Conservation (phyloP, 1,140 invertebrate genomes). For the Bacillus rossius region DNA sequence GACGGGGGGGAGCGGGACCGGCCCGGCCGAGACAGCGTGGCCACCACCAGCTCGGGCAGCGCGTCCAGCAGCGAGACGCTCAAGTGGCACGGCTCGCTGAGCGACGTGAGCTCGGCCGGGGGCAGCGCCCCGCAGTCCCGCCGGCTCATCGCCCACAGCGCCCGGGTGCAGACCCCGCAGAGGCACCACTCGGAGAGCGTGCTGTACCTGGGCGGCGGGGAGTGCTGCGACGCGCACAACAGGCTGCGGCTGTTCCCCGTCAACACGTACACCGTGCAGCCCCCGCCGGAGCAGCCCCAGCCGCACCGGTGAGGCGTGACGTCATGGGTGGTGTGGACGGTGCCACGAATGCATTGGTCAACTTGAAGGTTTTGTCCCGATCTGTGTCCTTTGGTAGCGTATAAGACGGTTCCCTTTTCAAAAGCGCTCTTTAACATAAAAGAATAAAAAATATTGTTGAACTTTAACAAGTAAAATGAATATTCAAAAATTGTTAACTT, state of each 20-base stretch:
- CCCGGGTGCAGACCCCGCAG: slow-evolving; percentile 72
- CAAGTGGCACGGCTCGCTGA: slow-evolving; percentile 76
- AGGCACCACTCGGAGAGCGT: slow-evolving; percentile 76
- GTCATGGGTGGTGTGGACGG: slow-evolving; percentile 32
- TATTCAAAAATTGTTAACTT: too few species aligned
- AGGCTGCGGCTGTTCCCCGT: slow-evolving; percentile 47
- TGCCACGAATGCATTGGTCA: too few species aligned
- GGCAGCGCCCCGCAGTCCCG: slow-evolving; percentile 39
- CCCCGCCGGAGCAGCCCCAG: slow-evolving; percentile 28
- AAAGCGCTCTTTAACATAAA: too few species aligned
- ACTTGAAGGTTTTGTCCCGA: too few species aligned
- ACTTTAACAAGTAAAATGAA: too few species aligned
- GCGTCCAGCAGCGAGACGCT: slow-evolving; percentile 74
- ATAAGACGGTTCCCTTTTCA: too few species aligned
- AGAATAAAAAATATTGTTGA: too few species aligned
- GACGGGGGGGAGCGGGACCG: not conserved
- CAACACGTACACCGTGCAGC: slow-evolving; percentile 52
- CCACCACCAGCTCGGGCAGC: slow-evolving; percentile 45
- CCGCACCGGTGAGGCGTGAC: slow-evolving; percentile 5
- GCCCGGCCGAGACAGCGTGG: slow-evolving; percentile 60
- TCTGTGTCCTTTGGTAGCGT: too few species aligned
- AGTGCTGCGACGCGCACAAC: slow-evolving; percentile 39
- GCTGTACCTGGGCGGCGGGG: slow-evolving; percentile 51
- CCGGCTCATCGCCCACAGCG: slow-evolving; percentile 72
- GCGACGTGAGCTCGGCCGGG: slow-evolving; percentile 64